Conservation (phyloP, 1,140 invertebrate species). For the Nephila pilipes region DNA sequence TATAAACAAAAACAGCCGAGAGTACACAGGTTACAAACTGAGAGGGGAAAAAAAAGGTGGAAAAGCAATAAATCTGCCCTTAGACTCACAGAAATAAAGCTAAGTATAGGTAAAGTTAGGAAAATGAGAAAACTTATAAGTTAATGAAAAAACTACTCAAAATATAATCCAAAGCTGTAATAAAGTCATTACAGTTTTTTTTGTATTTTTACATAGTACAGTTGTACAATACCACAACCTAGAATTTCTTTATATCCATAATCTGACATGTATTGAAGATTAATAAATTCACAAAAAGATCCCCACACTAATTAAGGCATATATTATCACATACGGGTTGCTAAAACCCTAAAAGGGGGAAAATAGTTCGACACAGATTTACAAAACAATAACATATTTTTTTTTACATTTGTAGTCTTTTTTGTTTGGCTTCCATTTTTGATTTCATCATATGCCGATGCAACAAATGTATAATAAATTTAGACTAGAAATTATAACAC, state of each 20-base stretch:
- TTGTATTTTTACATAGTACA: slow-evolving; percentile 24
- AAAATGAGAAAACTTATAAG: slow-evolving; percentile 50
- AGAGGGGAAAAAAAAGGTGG: background rate
- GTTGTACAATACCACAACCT: slow-evolving; percentile 64
- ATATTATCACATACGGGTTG: slow-evolving; percentile 74
- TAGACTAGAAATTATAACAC: slow-evolving; percentile 75
- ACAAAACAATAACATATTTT: slow-evolving; percentile 68
- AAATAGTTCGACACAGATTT: slow-evolving; percentile 73
- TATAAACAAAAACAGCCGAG: slow-evolving; percentile 30
- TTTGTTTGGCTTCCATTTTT: slow-evolving; percentile 72
- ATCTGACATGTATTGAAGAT: slow-evolving; percentile 58
- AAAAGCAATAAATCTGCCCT: background rate
- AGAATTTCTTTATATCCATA: slow-evolving; percentile 56
- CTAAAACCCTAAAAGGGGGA: slow-evolving; percentile 72
- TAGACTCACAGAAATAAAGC: slow-evolving; percentile 11
- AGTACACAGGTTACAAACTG: background rate
- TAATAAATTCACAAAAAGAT: slow-evolving; percentile 70
- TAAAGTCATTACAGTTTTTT: slow-evolving; percentile 45
- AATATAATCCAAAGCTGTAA: slow-evolving; percentile 48
- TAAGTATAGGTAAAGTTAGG: background rate
- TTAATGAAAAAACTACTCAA: slow-evolving; percentile 59
- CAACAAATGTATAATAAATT: slow-evolving; percentile 76
- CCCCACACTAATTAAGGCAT: slow-evolving; percentile 76
- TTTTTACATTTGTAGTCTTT: slow-evolving; percentile 62
- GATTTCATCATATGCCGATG: slow-evolving; percentile 74